phyloP scores from a whole-genome alignment of 1,140 invertebrate genomes.

The Ridgeia piscesae region DNA sequence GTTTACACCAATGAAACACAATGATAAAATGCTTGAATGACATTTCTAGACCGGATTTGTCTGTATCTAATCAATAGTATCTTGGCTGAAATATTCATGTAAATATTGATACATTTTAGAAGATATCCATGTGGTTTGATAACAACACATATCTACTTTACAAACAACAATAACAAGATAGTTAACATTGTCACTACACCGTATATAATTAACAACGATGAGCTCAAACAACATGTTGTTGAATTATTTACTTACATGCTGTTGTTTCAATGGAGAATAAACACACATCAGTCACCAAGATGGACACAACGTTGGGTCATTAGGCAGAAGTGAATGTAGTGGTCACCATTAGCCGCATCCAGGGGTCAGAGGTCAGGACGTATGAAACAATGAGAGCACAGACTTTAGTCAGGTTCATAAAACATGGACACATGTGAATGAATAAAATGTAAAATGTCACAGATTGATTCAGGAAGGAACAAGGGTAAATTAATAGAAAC shows the following conservation, averaged over 20 bases:
- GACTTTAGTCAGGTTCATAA: neutral
- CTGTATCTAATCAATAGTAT: no score
- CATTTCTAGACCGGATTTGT: no score
- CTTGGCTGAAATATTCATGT: no score
- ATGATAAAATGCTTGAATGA: no score
- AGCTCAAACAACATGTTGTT: neutral
- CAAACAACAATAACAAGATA: neutral
- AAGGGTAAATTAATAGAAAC: neutral
- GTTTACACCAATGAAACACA: no score
- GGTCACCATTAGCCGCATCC: neutral
- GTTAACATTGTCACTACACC: neutral
- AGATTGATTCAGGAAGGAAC: neutral
- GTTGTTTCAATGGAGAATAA: neutral
- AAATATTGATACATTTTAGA: no score
- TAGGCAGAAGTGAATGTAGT: neutral
- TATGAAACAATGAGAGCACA: neutral
- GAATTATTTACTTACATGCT: neutral
- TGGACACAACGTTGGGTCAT: neutral
- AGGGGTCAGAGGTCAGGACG: neutral
- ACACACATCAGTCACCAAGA: neutral
- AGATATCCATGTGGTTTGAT: no score
- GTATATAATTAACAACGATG: neutral
- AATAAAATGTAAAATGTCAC: neutral
- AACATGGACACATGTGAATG: neutral
- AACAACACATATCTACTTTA: no score